Evolutionary conservation across 1,140 invertebrate genomes (phyloP), one percentile per base, ranked within the genome.

Genomic region (Homalodisca vitripennis): DNA sequence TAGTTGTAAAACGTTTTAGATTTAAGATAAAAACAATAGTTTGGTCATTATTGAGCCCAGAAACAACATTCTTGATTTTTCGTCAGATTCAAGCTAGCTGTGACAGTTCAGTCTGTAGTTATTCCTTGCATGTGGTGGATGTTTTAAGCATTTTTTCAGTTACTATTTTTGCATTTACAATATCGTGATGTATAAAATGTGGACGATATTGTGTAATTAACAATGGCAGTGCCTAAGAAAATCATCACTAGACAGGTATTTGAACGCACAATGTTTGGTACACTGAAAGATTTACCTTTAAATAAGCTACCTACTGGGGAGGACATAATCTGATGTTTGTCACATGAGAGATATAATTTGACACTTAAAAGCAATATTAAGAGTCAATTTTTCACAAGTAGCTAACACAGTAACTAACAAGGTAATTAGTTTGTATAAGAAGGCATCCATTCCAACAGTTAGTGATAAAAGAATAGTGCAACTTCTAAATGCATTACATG

Each of bases 241-340:
- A 41, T 41, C 34, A 57, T 57, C 53, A 57, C 53, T 22, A 57
- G 53, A 57, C 53, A 57, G 26, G 53, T 57, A 57, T 57, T 57
- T 57, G 53, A 57, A 6, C 20, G 53, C 26, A 6, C 53, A 22
- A 57, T 57, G 6, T 57, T 57, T 27, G 53, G 53, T 22, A 27
- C 53, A 57, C 53, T 20, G 12, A 57, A 57, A 57, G 53, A 57
- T 57, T 27, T 57, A 22, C 53, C 53, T 22, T 57, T 57, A 27
- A 57, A 57, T 20, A 57, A 57, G 53, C 53, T 57, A 22, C 53
- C 53, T 22, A 57, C 53, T 57, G 53, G 53, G 13, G 53, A 57
- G 20, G 53, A 57, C 26, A 20, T 57, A 20, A 6, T 57, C 20
- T 10, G 53, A 27, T 57, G 53, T 57, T 57, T 20, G 20, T 57